A percentile compares a stretch with the other conserved stretches of the same genome.
These are phyloP conservation scores for Piaya cayana DNA, from an alignment of 2,113 vertebrate species.

Conservation along the genomic window DNA sequence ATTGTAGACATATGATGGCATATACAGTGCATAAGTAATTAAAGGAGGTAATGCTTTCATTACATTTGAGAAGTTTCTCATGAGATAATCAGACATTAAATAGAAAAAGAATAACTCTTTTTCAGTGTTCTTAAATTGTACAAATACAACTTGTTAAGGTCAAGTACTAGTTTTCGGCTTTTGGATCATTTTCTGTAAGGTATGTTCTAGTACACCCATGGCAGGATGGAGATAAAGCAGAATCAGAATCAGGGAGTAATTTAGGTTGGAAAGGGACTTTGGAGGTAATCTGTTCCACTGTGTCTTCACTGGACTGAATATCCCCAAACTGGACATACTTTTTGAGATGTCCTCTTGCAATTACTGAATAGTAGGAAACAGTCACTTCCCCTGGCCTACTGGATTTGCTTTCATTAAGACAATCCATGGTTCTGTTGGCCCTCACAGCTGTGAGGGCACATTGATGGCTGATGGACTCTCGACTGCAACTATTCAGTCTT, in stretches of 20 bases:
- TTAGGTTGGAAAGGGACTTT: neutral
- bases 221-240: neutral
- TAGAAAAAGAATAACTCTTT: neutral
- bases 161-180: neutral
- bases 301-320: neutral
- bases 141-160: neutral
- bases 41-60: neutral
- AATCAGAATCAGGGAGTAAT: neutral
- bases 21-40: neutral
- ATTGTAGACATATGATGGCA: neutral
- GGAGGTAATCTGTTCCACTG: neutral
- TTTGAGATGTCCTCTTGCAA: neutral
- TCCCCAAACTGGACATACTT: neutral
- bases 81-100: neutral
- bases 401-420: neutral
- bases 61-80: neutral
- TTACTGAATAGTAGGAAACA: neutral
- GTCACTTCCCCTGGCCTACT: neutral
- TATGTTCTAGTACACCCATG: neutral
- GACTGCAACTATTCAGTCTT: fast-evolving
- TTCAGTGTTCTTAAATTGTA: neutral
- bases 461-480: neutral
- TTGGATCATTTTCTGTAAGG: neutral
- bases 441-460: neutral
- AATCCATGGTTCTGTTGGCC: neutral